Evolutionary conservation across 2,113 vertebrate genomes (phyloP).

Genomic region (Vidua macroura): DNA sequence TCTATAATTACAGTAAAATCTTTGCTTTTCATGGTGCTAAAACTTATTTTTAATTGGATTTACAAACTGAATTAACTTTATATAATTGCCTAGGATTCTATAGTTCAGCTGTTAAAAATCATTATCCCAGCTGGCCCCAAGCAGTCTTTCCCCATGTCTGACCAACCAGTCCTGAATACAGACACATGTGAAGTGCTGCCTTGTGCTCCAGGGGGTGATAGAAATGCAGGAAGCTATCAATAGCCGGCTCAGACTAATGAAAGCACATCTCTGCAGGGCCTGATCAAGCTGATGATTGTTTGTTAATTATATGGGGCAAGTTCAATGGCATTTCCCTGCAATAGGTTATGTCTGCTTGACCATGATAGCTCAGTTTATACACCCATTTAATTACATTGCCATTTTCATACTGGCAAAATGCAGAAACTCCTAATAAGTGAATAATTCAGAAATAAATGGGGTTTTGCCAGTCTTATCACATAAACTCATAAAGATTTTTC

Average conservation of each 20-base stretch:
- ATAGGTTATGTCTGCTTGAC: constrained; percentile 25
- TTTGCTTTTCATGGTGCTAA: neutral
- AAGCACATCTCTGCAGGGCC: constrained; percentile 24
- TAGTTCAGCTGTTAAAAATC: constrained; percentile 40
- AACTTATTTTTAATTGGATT: constrained; percentile 15
- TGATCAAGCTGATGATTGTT: neutral
- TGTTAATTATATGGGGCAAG: constrained; percentile 42
- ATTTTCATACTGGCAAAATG: neutral
- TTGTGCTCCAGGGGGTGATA: neutral
- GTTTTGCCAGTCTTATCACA: neutral
- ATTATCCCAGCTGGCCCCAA: neutral
- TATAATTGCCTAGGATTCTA: constrained; percentile 3
- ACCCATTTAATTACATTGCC: neutral
- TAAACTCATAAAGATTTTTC: neutral
- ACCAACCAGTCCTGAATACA: neutral
- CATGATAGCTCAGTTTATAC: neutral
- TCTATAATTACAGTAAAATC: neutral
- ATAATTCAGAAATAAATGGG: neutral
- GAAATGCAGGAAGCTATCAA: constrained; percentile 21
- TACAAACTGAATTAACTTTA: constrained; percentile 21
- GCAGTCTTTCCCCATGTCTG: neutral
- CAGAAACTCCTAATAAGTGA: neutral
- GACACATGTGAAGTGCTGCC: neutral
- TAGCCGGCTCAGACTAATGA: constrained; percentile 33
- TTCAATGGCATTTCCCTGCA: constrained; percentile 21